phyloP scores from a whole-genome alignment of 1,140 invertebrate genomes.

The Camponotus floridanus region DNA sequence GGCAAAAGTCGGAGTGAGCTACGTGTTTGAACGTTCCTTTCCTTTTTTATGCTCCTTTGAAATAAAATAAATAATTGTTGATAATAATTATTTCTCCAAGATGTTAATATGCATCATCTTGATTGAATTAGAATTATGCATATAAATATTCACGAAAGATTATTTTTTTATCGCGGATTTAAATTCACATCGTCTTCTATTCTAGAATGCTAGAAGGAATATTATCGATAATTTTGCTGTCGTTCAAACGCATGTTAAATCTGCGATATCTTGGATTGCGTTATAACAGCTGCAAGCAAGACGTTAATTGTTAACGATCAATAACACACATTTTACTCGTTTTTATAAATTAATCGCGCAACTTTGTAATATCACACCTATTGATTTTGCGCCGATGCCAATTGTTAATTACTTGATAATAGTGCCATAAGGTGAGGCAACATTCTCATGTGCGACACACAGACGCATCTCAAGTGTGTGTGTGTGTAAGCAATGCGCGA shows the following conservation, averaged over 20 bases:
- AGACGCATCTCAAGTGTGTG: conserved; percentile 6
- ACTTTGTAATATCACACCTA: neutral
- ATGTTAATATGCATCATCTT: conserved; percentile 9
- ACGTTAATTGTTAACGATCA: conserved; percentile 48
- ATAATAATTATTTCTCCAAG: conserved; percentile 3
- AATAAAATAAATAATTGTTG: neutral
- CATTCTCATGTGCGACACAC: neutral
- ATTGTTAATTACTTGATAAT: conserved; percentile 29
- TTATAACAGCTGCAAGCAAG: neutral
- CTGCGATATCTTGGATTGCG: neutral
- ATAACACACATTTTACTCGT: conserved; percentile 19
- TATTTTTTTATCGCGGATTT: neutral
- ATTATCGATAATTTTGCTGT: conserved; percentile 35
- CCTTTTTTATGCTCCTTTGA: neutral
- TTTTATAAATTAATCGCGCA: neutral
- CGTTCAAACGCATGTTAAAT: conserved; percentile 14
- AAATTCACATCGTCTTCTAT: neutral
- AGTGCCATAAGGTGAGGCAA: neutral
- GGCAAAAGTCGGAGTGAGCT: neutral
- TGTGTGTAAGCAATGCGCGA: conserved; percentile 48
- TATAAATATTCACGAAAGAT: neutral
- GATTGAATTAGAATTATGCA: too few species aligned
- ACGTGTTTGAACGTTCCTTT: neutral
- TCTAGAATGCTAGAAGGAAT: neutral
- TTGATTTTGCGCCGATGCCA: conserved; percentile 5